A percentile compares a stretch with the other conserved stretches of the same genome.
Evolutionary conservation across 2,888 invertebrate genomes (phyloP).

Genomic region (Drosophila austrosaltans): DNA sequence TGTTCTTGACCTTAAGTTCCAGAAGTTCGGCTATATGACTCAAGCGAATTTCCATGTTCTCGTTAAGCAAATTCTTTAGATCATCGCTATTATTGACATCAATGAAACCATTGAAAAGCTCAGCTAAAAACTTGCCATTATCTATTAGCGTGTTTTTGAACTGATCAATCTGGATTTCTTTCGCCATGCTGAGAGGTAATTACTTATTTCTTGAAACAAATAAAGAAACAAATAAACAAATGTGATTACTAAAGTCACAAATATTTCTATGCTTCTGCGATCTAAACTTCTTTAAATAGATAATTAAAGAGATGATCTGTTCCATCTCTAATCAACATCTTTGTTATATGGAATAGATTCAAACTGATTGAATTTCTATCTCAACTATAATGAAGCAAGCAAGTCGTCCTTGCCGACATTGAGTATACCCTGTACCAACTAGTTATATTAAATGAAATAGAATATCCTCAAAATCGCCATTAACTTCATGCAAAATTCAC

Average conservation of each 20-base stretch:
- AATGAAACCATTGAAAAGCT: not conserved
- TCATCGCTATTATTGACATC: not conserved
- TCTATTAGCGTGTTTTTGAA: not conserved
- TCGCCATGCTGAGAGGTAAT: not conserved
- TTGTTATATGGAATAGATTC: not conserved
- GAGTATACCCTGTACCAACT: too few species aligned
- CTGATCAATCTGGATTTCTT: not conserved
- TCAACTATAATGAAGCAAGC: too few species aligned
- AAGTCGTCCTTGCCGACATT: too few species aligned
- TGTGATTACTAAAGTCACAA: too few species aligned
- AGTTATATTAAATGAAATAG: too few species aligned
- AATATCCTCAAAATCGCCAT: too few species aligned
- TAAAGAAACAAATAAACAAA: too few species aligned
- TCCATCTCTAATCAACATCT: not conserved
- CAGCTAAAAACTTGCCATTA: not conserved
- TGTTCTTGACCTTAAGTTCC: not conserved
- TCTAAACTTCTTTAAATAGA: too few species aligned
- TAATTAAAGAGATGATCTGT: not conserved
- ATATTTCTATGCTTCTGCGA: too few species aligned
- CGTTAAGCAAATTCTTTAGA: not conserved
- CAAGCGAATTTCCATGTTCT: not conserved
- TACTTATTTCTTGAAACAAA: too few species aligned
- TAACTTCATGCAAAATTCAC: too few species aligned
- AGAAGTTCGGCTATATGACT: not conserved
- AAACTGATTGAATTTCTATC: slow-evolving; percentile 9